Conservation (phyloP, 2,888 invertebrate genomes). For the Hyposoter didymator region DNA sequence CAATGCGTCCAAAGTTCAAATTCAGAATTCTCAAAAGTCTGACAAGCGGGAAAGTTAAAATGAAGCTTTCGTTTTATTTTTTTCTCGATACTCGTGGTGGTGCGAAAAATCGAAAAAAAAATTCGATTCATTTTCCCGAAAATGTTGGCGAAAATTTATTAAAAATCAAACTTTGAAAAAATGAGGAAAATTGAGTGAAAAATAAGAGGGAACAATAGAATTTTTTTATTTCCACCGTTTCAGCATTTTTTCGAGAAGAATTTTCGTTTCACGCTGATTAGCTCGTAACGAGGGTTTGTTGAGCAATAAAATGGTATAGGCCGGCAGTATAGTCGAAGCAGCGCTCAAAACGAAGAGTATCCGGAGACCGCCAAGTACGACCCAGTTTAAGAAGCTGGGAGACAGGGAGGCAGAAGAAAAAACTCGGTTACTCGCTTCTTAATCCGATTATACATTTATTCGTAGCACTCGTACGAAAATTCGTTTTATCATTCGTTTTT, state of each 20-base stretch:
- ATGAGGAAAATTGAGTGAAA: background rate
- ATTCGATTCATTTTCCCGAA: background rate
- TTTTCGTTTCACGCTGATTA: conserved; percentile 13
- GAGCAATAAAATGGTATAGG: conserved; percentile 25
- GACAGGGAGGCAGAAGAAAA: conserved; percentile 12
- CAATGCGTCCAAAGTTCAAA: no score
- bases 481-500: conserved; percentile 37
- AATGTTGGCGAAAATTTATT: background rate
- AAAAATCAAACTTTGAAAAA: background rate
- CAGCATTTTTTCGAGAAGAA: background rate
- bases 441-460: conserved; percentile 58
- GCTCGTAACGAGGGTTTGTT: conserved; percentile 23
- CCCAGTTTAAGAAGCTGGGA: conserved; percentile 19
- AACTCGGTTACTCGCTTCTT: conserved; percentile 59
- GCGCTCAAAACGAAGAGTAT: background rate
- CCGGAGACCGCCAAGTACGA: conserved; percentile 14
- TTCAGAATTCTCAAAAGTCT: no score
- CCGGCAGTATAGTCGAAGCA: background rate
- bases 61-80: no score
- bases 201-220: background rate
- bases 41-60: no score
- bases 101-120: background rate
- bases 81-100: background rate
- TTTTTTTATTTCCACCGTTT: background rate
- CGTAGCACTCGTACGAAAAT: conserved; percentile 44